A percentile compares a stretch with the other conserved stretches of the same genome.
Evolutionary conservation across 2,797 vertebrate genomes (phyloP).

Genomic region (Rhinella marina): DNA sequence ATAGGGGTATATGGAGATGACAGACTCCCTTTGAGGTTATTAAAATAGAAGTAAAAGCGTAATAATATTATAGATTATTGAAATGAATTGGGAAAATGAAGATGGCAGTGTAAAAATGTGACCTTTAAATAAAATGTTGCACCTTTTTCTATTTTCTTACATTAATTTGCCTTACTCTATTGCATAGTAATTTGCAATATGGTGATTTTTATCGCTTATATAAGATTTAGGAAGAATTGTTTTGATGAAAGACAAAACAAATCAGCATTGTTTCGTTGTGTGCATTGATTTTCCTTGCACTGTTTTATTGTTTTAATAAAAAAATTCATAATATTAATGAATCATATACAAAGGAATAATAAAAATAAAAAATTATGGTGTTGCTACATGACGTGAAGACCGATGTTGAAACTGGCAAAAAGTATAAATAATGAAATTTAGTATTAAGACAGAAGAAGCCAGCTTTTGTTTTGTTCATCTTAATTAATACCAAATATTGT

Average conservation of each 20-base stretch:
- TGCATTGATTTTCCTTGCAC: slow-evolving; percentile 24
- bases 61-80: too few species aligned
- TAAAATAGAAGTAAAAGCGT: too few species aligned
- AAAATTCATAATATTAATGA: slow-evolving; percentile 53
- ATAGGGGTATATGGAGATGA: too few species aligned
- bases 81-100: background rate
- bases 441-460: slow-evolving; percentile 50
- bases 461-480: slow-evolving; percentile 56
- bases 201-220: background rate
- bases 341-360: slow-evolving; percentile 45
- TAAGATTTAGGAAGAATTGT: background rate
- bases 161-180: background rate
- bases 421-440: slow-evolving; percentile 52
- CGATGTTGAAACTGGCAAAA: slow-evolving; percentile 36
- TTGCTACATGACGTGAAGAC: slow-evolving; percentile 24
- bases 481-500: slow-evolving; percentile 60
- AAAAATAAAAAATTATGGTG: slow-evolving; percentile 45
- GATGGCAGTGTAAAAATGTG: background rate
- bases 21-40: too few species aligned
- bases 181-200: background rate
- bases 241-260: background rate
- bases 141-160: background rate
- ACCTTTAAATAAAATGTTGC: background rate
- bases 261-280: slow-evolving; percentile 22
- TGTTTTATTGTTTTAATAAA: slow-evolving; percentile 54